phyloP scores from a whole-genome alignment of 2,888 invertebrate species.

The Merodon equestris region DNA sequence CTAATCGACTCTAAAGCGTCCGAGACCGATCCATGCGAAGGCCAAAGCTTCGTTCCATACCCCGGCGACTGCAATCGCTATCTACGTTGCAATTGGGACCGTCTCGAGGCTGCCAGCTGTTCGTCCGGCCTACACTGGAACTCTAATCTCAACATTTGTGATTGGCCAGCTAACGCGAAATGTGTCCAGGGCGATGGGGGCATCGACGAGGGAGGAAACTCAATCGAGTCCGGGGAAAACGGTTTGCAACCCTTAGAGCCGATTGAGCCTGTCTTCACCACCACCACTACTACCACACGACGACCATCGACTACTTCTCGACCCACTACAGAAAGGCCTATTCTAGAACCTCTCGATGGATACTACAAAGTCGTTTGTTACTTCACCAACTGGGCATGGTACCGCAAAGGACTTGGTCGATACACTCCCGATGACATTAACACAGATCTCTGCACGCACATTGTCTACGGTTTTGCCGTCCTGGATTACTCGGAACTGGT shows the following conservation, averaged over 20 bases:
- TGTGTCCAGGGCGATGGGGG: constrained; percentile 78
- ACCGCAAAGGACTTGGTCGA: constrained; percentile 88
- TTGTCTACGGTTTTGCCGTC: constrained; percentile 96
- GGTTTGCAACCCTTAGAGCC: constrained; percentile 50
- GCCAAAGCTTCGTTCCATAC: constrained; percentile 83
- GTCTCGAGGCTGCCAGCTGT: constrained; percentile 86
- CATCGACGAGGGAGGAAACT: constrained; percentile 51
- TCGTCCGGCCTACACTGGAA: constrained; percentile 87
- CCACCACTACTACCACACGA: constrained; percentile 67
- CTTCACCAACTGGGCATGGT: constrained; percentile 97
- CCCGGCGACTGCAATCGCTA: constrained; percentile 87
- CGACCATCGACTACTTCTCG: constrained; percentile 43
- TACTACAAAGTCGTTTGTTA: constrained; percentile 92
- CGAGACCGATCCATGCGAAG: constrained; percentile 81
- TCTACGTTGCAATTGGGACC: constrained; percentile 88
- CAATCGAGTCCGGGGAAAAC: constrained; percentile 71
- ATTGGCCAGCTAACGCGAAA: constrained; percentile 85
- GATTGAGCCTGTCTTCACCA: constrained; percentile 65
- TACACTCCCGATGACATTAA: constrained; percentile 93
- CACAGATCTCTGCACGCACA: constrained; percentile 92
- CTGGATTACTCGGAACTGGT: constrained; percentile 88
- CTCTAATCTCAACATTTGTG: constrained; percentile 83
- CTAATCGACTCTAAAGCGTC: constrained; percentile 72
- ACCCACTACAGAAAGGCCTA: constrained; percentile 74
- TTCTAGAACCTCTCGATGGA: constrained; percentile 81